Base-by-base conservation (phyloP, 2,797 vertebrate species). In the Lepilemur ruficaudatus region DNA sequence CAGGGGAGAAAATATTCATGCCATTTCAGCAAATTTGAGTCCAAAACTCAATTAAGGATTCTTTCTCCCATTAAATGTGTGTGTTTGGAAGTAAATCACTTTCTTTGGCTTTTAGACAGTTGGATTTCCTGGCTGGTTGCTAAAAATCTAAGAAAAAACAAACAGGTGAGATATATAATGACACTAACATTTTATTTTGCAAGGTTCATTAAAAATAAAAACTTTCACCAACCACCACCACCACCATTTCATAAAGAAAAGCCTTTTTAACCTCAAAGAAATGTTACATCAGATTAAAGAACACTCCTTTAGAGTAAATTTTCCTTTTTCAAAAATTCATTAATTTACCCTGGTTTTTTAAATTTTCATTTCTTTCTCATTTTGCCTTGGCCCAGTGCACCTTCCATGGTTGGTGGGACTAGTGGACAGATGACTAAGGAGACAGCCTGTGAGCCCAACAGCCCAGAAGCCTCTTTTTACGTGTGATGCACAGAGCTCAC, bases 211-310 rank as follows among this genome's bases (percentile, higher is more conserved):
- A 35, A 17, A 80, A 70, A 70, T 35, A 35, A 52, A 82, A 52
- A 32, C 18, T 43, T 81, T 25, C 7, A 72, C 55, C 63, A 65
- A 72, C 14, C 72, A 83, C 38, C 43, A 61, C 38, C 43, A 61
- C 15, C 7, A 85, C n/a, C 61, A 90, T 46, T 85, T 97, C 32
- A 65, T 86, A 52, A 78, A 65, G 25, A 94, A 92, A 92, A 73
- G 69, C 23, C 52, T 41, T 80, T 30, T 38, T 25, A 57, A 55
- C 12, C 67, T 86, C 28, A 72, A 82, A 83, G 46, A 59, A 65
- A 52, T 22, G 5, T 38, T 32, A 13, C 30, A 61, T 28, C 70
- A 81, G 57, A 75, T 75, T 63, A 75, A 85, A 94, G 15, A n/a
- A 22, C 11, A 65, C 4, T n/a, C 4, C 72, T 35, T 73, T 18